phyloP scores from a whole-genome alignment of 2,113 vertebrate species.

The Tachuris rubrigastra region DNA sequence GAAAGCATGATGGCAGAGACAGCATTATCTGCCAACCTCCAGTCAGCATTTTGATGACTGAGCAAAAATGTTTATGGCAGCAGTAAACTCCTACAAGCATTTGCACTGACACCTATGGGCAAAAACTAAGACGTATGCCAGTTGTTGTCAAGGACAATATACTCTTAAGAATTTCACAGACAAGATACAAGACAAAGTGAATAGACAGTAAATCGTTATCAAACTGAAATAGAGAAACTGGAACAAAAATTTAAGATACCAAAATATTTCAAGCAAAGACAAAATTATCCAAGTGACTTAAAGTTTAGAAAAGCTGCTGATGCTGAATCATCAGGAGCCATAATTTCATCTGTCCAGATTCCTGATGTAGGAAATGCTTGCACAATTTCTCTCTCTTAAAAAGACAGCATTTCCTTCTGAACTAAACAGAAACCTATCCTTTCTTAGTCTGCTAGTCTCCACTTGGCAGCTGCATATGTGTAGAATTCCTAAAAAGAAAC shows the following conservation, averaged over 20 bases:
- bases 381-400: not conserved
- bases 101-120: not conserved
- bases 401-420: not conserved
- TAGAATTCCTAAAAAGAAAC: not conserved
- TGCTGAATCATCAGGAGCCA: not conserved
- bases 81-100: not conserved
- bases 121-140: conserved; percentile 4
- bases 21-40: not conserved
- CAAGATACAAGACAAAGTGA: conserved; percentile 2
- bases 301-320: not conserved
- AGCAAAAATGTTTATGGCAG: not conserved
- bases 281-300: not conserved
- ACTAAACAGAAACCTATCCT: not conserved
- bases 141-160: not conserved
- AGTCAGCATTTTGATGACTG: not conserved
- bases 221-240: not conserved
- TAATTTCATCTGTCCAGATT: not conserved
- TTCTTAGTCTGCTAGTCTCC: not conserved
- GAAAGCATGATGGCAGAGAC: not conserved
- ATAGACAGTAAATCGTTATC: not conserved
- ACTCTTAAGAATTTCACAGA: not conserved
- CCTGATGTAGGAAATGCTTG: not conserved
- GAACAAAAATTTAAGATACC: not conserved
- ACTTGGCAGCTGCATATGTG: not conserved
- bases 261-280: not conserved